A percentile compares a stretch with the other conserved stretches of the same genome.
phyloP scores from a whole-genome alignment of 2,888 invertebrate genomes.

The Entomobrya proxima region DNA sequence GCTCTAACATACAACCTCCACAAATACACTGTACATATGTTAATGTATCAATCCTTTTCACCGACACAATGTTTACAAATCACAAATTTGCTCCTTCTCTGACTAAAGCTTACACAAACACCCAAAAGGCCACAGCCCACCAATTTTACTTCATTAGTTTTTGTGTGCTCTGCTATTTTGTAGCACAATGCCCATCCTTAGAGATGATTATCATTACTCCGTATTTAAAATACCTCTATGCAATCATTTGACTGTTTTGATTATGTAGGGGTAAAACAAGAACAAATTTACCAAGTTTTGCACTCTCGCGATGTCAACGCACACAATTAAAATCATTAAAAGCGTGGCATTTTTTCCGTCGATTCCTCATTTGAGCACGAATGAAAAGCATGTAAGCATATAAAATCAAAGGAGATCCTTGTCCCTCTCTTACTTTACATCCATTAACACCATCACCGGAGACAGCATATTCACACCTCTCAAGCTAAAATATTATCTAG shows the following conservation, averaged over 20 bases:
- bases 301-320: background rate
- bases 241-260: no score
- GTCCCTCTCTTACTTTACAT: background rate
- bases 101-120: background rate
- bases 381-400: background rate
- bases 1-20: slow-evolving; percentile 2
- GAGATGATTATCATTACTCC: background rate
- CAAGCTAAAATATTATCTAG: slow-evolving; percentile 27
- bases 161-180: background rate
- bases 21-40: slow-evolving; percentile 34
- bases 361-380: slow-evolving; percentile 24
- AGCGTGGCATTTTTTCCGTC: slow-evolving; percentile 49
- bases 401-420: background rate
- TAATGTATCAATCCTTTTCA: slow-evolving; percentile 24
- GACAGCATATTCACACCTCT: slow-evolving; percentile 49
- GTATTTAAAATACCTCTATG: no score
- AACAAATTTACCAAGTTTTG: background rate
- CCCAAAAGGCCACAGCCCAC: background rate
- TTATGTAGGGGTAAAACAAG: background rate
- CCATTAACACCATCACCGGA: background rate
- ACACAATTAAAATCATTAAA: slow-evolving; percentile 50
- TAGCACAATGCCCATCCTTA: background rate
- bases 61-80: slow-evolving; percentile 34
- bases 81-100: background rate
- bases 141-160: slow-evolving; percentile 30